Conservation (phyloP, 2,797 vertebrate species). For the Smutsia temminckii region DNA sequence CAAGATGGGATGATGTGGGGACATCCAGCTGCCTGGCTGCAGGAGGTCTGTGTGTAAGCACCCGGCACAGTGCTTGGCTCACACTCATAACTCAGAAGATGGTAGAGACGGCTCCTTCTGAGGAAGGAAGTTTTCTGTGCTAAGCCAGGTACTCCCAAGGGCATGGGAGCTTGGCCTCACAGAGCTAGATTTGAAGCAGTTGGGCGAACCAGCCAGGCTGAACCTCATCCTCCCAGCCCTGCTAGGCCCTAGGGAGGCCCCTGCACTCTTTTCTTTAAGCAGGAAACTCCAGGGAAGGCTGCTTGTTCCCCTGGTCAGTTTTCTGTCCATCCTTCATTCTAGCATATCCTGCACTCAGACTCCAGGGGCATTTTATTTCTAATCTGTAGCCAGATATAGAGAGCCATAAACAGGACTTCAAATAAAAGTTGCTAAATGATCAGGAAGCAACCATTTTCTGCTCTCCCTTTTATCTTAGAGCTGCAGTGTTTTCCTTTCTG, state of each 20-base stretch:
- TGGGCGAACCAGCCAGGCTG: not conserved
- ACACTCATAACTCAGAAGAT: not conserved
- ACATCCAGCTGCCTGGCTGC: not conserved
- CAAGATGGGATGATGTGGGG: not conserved
- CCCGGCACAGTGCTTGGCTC: not conserved
- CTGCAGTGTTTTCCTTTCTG: not conserved
- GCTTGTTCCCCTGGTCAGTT: not conserved
- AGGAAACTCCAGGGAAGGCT: not conserved
- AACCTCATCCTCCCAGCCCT: not conserved
- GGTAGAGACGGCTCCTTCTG: not conserved
- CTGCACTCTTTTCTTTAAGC: not conserved
- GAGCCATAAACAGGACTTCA: not conserved
- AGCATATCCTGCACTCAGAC: not conserved
- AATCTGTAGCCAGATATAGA: not conserved
- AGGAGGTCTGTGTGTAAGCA: not conserved
- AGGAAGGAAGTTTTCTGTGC: not conserved
- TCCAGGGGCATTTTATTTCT: constrained; percentile 9
- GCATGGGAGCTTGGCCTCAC: not conserved
- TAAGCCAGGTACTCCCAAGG: not conserved
- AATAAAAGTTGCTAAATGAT: not conserved
- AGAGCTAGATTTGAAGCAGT: not conserved
- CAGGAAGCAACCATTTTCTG: not conserved
- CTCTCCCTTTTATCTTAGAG: not conserved
- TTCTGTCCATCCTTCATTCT: not conserved
- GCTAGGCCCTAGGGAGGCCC: not conserved